Percentiles rank a stretch among this genome's conserved stretches.
Conservation (phyloP, 2,113 vertebrate genomes). For the Podarcis raffonei region DNA sequence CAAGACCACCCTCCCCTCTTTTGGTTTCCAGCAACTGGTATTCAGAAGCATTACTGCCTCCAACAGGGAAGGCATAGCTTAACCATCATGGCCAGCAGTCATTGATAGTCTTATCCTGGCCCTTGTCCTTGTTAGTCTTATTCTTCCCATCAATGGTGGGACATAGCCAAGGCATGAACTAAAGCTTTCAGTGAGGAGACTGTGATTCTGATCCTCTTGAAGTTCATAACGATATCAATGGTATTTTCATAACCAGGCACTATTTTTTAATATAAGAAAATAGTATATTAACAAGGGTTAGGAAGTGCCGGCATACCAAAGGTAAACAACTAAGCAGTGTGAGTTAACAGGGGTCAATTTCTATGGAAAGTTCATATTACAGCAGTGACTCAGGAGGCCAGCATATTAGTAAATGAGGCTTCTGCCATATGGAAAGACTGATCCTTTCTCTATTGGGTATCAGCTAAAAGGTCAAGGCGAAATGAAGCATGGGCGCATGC, state of each 20-base stretch:
- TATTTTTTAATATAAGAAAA: neutral
- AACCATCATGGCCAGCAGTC: too few species aligned
- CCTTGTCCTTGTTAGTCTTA: too few species aligned
- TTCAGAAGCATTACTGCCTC: too few species aligned
- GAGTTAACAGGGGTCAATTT: slow-evolving; percentile 58
- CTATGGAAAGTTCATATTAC: slow-evolving; percentile 62
- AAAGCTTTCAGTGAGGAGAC: neutral
- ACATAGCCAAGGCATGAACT: neutral
- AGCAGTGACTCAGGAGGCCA: slow-evolving; percentile 62
- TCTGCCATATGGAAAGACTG: slow-evolving; percentile 72
- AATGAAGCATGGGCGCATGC: slow-evolving; percentile 63
- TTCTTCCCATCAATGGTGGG: neutral
- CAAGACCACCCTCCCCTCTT: too few species aligned
- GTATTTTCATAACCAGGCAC: neutral
- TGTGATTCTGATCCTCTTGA: neutral
- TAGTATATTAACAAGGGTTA: neutral
- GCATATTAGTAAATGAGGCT: slow-evolving; percentile 73
- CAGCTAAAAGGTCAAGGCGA: slow-evolving; percentile 72
- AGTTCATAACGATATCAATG: neutral
- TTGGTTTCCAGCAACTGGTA: too few species aligned
- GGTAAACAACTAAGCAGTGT: slow-evolving; percentile 44
- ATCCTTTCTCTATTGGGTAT: slow-evolving; percentile 72
- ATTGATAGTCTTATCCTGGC: too few species aligned
- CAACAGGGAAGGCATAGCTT: too few species aligned
- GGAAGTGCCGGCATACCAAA: neutral